Conservation (phyloP, 2,888 invertebrate species). For the Conchocele bisecta region DNA sequence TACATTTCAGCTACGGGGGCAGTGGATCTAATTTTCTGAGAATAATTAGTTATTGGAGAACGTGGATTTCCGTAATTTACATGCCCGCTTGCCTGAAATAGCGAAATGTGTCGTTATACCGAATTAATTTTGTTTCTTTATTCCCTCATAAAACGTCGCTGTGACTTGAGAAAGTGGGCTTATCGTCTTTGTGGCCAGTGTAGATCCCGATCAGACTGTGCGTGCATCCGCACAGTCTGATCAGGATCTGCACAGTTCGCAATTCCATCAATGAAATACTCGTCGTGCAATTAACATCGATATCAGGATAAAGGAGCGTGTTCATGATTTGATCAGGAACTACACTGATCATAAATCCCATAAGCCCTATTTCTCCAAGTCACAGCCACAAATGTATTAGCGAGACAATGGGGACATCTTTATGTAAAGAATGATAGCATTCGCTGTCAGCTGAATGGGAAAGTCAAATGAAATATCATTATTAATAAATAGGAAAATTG, state of each 20-base stretch:
- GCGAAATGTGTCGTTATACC: slow-evolving; percentile 34
- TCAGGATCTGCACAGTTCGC: no score
- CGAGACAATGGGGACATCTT: slow-evolving; percentile 26
- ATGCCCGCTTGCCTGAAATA: slow-evolving; percentile 10
- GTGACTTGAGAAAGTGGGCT: no score
- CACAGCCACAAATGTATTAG: no score
- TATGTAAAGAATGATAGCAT: slow-evolving; percentile 2
- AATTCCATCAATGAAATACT: no score
- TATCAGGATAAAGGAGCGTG: no score
- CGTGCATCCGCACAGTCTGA: no score
- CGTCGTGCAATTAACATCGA: no score
- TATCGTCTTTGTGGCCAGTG: no score
- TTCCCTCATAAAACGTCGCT: slow-evolving; percentile 55
- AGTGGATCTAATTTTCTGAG: slow-evolving; percentile 56
- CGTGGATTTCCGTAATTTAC: slow-evolving; percentile 52
- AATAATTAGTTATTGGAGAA: slow-evolving; percentile 62
- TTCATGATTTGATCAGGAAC: no score
- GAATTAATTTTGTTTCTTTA: slow-evolving; percentile 60
- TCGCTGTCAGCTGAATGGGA: neutral
- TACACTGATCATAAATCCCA: no score
- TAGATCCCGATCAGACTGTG: no score
- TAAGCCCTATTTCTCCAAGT: no score
- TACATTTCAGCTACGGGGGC: slow-evolving; percentile 51
- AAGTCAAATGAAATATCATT: slow-evolving; percentile 40
- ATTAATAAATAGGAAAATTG: slow-evolving; percentile 46